phyloP scores from a whole-genome alignment of 1,140 invertebrate species.

The Leptinotarsa defecta region DNA sequence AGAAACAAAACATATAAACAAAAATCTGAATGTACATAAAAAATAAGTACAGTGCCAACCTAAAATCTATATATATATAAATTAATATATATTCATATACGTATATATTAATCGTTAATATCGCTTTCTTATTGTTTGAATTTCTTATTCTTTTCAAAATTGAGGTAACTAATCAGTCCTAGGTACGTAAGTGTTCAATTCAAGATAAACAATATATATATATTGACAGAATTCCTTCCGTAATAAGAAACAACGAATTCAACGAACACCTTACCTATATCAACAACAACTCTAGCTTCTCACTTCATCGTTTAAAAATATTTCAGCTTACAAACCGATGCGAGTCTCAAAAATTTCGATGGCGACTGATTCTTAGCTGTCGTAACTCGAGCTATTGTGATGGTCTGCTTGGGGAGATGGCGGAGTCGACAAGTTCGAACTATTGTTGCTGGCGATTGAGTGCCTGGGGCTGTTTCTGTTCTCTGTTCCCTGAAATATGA shows the following conservation, averaged over 20 bases:
- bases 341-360: neutral
- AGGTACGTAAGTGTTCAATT: slow-evolving; percentile 31
- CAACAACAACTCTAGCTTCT: neutral
- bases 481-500: slow-evolving; percentile 49
- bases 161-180: slow-evolving; percentile 49
- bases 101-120: slow-evolving; percentile 30
- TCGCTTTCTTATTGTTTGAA: slow-evolving; percentile 33
- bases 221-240: neutral
- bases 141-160: slow-evolving; percentile 35
- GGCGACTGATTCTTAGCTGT: slow-evolving; percentile 54
- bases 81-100: slow-evolving; percentile 16
- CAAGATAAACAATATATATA: slow-evolving; percentile 9
- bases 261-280: slow-evolving; percentile 11
- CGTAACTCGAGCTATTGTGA: slow-evolving; percentile 71
- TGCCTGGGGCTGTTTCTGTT: slow-evolving; percentile 63
- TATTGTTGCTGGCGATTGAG: slow-evolving; percentile 81
- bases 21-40: slow-evolving; percentile 39
- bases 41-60: slow-evolving; percentile 45
- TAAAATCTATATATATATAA: slow-evolving; percentile 28
- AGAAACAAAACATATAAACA: slow-evolving; percentile 35
- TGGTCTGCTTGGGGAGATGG: slow-evolving; percentile 76
- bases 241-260: slow-evolving; percentile 5
- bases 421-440: slow-evolving; percentile 77
- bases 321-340: slow-evolving; percentile 14
- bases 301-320: slow-evolving; percentile 2